Evolutionary conservation across 2,888 invertebrate genomes (phyloP), one percentile per base, ranked within the genome.

Genomic region (Heliconius sara): DNA sequence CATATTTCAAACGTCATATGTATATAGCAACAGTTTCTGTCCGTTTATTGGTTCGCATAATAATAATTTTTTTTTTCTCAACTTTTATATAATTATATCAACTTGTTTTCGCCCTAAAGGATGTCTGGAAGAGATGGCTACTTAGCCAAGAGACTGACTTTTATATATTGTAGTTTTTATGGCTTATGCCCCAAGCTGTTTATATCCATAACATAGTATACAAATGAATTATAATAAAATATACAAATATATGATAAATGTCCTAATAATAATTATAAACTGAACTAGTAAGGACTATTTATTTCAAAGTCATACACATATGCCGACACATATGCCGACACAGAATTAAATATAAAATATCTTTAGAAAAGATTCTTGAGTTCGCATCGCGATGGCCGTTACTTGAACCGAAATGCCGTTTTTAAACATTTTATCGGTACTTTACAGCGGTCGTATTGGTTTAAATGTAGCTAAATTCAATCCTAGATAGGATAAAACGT

Each of bases 401-500:
- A 43, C n/a, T 70, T 70, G 25, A n/a, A 43, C n/a, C 25, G 25
- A 70, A 70, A 70, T 70, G 70, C 43, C 43, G 43, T 47, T 70
- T 68, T 70, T 43, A 75, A 75, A 75, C 65, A 66, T 75, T 75
- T 65, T 75, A 75, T 75, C 75, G 39, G 66, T 60, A 1, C 65
- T 65, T 75, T 16, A 22, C 65, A 75, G 75, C 13, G 7, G 22
- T 30, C 7, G 27, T 43, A 75, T 65, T 47, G 75, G 47, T 47
- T 75, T 78, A 78, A 63, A 57, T 47, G 34, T 7, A 68, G 39
- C 73, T 77, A 34, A 65, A 66, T 77, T 68, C 68, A 73, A 60
- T 68, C 13, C 73, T 13, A 52, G 71, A 76, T 60, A n/a, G 60
- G 68, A 52, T 70, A 47, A 76, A 74, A 77, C n/a, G 74, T 77